Conservation (phyloP, 2,888 invertebrate species). For the Galerucella nymphaeae region DNA sequence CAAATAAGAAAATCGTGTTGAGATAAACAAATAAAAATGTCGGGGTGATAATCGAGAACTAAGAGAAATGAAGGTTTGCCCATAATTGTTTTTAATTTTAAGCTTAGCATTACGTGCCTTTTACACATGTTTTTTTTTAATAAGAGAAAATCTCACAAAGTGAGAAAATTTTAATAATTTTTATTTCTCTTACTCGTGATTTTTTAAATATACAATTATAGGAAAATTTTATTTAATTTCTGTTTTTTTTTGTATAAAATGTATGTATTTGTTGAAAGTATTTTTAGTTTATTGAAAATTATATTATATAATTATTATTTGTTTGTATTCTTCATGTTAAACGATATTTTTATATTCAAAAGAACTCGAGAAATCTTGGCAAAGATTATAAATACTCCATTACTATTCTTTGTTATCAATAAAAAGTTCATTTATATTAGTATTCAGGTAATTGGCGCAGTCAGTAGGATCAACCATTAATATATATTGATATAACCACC, state of each 20-base stretch:
- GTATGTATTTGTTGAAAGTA: neutral
- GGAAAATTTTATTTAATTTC: neutral
- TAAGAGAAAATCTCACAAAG: neutral
- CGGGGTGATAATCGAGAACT: neutral
- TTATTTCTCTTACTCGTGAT: neutral
- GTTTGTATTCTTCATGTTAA: too few species aligned
- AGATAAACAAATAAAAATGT: neutral
- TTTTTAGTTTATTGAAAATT: neutral
- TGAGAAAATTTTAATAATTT: neutral
- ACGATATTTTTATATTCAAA: too few species aligned
- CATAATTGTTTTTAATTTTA: too few species aligned
- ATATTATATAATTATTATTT: neutral
- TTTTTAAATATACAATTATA: neutral
- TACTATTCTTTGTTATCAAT: too few species aligned
- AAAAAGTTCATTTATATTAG: too few species aligned
- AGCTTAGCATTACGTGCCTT: neutral
- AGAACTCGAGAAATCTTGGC: too few species aligned
- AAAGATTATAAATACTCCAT: too few species aligned
- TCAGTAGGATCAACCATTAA: too few species aligned
- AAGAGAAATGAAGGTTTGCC: neutral
- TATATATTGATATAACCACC: too few species aligned
- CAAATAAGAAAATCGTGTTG: slow-evolving; percentile 9
- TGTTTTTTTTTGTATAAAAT: neutral
- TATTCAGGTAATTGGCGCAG: too few species aligned
- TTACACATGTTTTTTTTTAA: neutral